phyloP scores from a whole-genome alignment of 2,888 invertebrate species.

The Pachliopta kotzebuea region DNA sequence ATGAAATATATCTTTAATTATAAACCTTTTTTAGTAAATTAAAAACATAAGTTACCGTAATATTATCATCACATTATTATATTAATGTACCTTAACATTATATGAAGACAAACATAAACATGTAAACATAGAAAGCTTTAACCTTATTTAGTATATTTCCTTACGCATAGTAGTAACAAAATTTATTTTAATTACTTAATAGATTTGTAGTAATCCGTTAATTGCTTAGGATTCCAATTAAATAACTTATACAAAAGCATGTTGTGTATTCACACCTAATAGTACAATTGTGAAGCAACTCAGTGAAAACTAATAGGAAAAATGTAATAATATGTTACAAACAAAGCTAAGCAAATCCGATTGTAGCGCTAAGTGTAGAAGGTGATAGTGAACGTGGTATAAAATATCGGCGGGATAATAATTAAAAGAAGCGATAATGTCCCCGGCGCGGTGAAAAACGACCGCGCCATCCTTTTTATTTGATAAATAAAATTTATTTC shows the following conservation, averaged over 20 bases:
- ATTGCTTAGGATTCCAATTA: too few species aligned
- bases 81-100: not conserved
- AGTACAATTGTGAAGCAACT: not conserved
- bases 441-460: slow-evolving; percentile 76
- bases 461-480: slow-evolving; percentile 78
- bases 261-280: not conserved
- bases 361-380: slow-evolving; percentile 3
- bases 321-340: too few species aligned
- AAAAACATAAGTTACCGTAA: not conserved
- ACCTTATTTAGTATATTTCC: too few species aligned
- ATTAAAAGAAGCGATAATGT: slow-evolving; percentile 80
- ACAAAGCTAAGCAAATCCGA: slow-evolving; percentile 1
- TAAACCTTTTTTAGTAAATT: too few species aligned
- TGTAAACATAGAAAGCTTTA: not conserved
- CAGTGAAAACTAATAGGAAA: not conserved
- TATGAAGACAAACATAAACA: not conserved
- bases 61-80: not conserved
- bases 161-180: too few species aligned
- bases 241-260: not conserved
- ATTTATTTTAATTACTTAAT: too few species aligned
- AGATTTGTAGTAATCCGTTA: too few species aligned
- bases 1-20: too few species aligned
- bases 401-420: slow-evolving; percentile 79
- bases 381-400: slow-evolving; percentile 46
- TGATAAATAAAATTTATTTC: slow-evolving; percentile 81